Conservation (phyloP, 2,113 vertebrate species). For the Epinephelus moara region DNA sequence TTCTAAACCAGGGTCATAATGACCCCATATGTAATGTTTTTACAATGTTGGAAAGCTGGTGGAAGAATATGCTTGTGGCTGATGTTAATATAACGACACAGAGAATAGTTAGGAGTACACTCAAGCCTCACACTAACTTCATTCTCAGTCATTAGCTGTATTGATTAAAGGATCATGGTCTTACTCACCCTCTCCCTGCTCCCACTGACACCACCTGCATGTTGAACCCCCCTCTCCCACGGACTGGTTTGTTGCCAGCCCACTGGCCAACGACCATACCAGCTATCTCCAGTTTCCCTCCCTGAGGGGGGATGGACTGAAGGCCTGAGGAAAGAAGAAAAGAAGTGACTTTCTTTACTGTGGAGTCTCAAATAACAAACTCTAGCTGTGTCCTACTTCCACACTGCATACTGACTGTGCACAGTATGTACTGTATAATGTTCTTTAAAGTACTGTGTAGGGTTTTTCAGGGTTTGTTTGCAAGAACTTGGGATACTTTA, state of each 20-base stretch:
- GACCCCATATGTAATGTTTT: too few species aligned
- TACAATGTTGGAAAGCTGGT: not conserved
- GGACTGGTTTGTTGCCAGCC: conserved; percentile 92
- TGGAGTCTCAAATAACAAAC: not conserved
- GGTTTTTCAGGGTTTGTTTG: too few species aligned
- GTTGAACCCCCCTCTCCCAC: conserved; percentile 90
- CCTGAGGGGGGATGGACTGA: conserved; percentile 93
- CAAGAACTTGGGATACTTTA: not conserved
- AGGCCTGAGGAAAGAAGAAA: conserved; percentile 80
- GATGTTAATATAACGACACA: too few species aligned
- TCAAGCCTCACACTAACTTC: not conserved
- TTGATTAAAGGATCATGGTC: not conserved
- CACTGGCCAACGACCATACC: conserved; percentile 96
- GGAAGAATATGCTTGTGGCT: not conserved
- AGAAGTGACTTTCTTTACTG: not conserved
- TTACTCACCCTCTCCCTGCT: conserved; percentile 89
- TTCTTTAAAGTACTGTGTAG: too few species aligned
- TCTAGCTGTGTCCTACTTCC: not conserved
- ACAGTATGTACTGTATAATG: not conserved
- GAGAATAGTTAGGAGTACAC: too few species aligned
- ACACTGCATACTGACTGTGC: not conserved
- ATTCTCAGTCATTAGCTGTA: not conserved
- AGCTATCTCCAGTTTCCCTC: conserved; percentile 94
- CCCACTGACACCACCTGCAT: conserved; percentile 94
- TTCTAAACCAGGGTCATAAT: not conserved